A percentile compares a stretch with the other conserved stretches of the same genome.
Evolutionary conservation across 1,140 invertebrate genomes (phyloP).

Genomic region (Scaptomyza hsui): DNA sequence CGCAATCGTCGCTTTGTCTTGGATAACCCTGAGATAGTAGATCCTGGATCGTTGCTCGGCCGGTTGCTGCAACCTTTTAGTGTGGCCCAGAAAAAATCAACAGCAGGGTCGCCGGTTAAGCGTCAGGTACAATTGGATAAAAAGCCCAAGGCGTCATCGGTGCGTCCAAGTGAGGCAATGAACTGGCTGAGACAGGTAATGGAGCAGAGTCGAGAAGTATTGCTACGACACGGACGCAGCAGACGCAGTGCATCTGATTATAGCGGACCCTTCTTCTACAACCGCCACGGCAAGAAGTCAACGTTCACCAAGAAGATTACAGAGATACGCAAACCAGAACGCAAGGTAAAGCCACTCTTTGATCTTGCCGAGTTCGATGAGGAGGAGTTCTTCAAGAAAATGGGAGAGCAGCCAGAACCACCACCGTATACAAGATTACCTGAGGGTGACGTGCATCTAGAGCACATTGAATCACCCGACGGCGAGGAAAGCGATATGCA

Average conservation of each 20-base stretch:
- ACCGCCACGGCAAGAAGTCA: constrained; percentile 57
- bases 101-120: constrained; percentile 21
- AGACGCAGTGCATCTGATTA: constrained; percentile 51
- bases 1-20: constrained; percentile 65
- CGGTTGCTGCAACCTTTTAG: constrained; percentile 50
- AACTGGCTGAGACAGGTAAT: constrained; percentile 58
- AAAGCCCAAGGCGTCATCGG: constrained; percentile 10
- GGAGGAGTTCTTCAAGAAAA: constrained; percentile 78
- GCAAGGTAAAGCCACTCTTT: constrained; percentile 60
- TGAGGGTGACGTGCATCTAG: constrained; percentile 75
- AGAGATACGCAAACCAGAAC: constrained; percentile 74
- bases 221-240: constrained; percentile 23
- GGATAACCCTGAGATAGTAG: constrained; percentile 44
- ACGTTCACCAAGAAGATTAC: constrained; percentile 76
- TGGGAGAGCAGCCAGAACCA: constrained; percentile 61
- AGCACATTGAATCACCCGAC: constrained; percentile 63
- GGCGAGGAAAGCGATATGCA: constrained; percentile 63
- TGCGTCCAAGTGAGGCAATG: constrained; percentile 48
- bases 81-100: background rate
- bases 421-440: constrained; percentile 63
- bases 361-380: constrained; percentile 75
- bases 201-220: constrained; percentile 53
- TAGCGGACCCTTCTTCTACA: constrained; percentile 68
- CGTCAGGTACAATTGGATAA: constrained; percentile 21
- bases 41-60: constrained; percentile 29